phyloP scores from a whole-genome alignment of 2,797 vertebrate species.

The Rhabdomys pumilio region DNA sequence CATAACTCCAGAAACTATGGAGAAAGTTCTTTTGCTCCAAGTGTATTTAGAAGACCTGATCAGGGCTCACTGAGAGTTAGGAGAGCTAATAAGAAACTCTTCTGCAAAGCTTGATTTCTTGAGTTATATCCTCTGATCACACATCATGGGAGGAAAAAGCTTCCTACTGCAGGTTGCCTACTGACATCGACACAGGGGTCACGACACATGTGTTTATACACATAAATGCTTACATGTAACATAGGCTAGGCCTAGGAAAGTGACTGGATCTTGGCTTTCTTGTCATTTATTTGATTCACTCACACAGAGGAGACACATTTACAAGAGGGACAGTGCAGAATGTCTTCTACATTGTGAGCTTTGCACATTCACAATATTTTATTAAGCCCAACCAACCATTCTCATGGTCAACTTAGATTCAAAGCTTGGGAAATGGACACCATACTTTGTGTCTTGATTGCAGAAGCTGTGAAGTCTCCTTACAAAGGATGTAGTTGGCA shows the following conservation, averaged over 20 bases:
- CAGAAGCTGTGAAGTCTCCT: background rate
- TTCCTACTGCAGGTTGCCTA: background rate
- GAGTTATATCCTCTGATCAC: too few relatives aligned
- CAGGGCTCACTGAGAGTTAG: background rate
- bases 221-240: background rate
- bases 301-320: background rate
- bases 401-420: background rate
- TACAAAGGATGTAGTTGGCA: background rate
- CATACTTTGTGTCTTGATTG: too few relatives aligned
- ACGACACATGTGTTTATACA: background rate
- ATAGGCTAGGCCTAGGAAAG: background rate
- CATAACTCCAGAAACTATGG: background rate
- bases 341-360: background rate
- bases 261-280: background rate
- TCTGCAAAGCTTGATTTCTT: background rate
- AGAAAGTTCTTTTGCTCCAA: background rate
- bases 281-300: too few relatives aligned
- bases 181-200: background rate
- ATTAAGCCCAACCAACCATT: background rate
- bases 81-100: background rate
- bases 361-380: background rate
- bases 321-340: background rate
- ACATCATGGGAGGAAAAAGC: background rate
- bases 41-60: background rate
- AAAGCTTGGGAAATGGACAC: background rate